Evolutionary conservation across 2,113 vertebrate species (phyloP), one percentile per base, ranked within the genome.

Genomic region (Numenius arquata): DNA sequence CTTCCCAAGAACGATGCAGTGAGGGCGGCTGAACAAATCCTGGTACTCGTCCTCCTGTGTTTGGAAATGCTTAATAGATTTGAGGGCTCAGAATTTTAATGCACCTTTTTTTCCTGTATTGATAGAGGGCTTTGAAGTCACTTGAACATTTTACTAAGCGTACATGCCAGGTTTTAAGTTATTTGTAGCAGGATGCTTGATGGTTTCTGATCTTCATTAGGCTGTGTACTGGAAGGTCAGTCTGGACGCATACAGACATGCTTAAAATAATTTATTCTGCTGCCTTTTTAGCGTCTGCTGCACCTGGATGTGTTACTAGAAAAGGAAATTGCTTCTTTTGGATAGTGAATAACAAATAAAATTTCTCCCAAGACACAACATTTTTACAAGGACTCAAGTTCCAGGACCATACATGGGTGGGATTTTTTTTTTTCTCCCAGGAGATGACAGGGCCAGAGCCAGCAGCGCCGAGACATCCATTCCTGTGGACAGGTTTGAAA

Each of bases 1-100:
- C 36, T n/a, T 32, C 43, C 41, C 5, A 13, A 53, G 68, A 70
- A 10, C 29, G n/a, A 0, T 0, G 0, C 0, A 0, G 21, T 27
- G 61, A 87, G 84, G 84, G 91, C 8, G 3, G 41, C 83, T 79
- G 76, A 82, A 40, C 84, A 93, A 93, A 88, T 83, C 74, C 63
- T 66, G 40, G 27, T 75, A 6, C 85, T 89, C 3, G 1, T 62
- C 58, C 65, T 62, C 40, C 40, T 41, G 15, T 78, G 92, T 88
- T 92, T 90, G 90, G 73, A 89, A 95, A 82, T 63, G 40, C 73
- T 84, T 81, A 90, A 89, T 81, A 86, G 76, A 81, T 88, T 84
- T 5, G 3, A 59, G 84, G 65, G 88, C 68, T 93, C 79, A 61
- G 85, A 86, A 87, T 93, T 94, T 84, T 91, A 93, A 88, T 87